Conservation (phyloP, 2,113 vertebrate genomes). For the Tenebrosternarchus preto region DNA sequence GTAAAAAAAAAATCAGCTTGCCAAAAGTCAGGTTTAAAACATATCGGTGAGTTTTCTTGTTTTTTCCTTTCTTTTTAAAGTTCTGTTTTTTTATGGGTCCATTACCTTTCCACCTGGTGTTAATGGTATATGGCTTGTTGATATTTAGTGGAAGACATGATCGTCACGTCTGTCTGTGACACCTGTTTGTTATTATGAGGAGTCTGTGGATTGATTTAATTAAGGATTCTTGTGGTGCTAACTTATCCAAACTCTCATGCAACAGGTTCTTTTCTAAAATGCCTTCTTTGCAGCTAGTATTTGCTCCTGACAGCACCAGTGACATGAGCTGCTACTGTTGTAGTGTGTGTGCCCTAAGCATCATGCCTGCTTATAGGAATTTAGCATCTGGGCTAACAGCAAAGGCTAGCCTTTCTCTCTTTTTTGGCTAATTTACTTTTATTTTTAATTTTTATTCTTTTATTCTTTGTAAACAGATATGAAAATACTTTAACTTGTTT, state of each 20-base stretch:
- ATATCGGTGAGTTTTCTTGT: too few species aligned
- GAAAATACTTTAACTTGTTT: background rate
- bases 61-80: too few species aligned
- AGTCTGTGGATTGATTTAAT: background rate
- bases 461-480: slow-evolving; percentile 22
- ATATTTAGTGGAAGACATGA: background rate
- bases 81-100: too few species aligned
- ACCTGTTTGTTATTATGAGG: background rate
- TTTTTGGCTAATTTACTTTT: slow-evolving; percentile 20
- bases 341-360: background rate
- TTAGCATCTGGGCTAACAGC: background rate
- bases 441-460: slow-evolving; percentile 14
- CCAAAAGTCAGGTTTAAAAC: background rate
- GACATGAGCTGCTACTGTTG: background rate
- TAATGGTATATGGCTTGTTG: background rate
- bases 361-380: background rate
- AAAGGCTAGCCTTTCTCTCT: background rate
- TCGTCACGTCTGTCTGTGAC: background rate
- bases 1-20: background rate
- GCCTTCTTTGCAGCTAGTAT: background rate
- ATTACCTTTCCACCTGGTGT: background rate
- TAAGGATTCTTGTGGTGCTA: slow-evolving; percentile 33
- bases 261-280: background rate
- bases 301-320: background rate
- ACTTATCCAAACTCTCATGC: background rate